phyloP scores from a whole-genome alignment of 1,140 invertebrate genomes.

The Macrotrachela quadricornifera region DNA sequence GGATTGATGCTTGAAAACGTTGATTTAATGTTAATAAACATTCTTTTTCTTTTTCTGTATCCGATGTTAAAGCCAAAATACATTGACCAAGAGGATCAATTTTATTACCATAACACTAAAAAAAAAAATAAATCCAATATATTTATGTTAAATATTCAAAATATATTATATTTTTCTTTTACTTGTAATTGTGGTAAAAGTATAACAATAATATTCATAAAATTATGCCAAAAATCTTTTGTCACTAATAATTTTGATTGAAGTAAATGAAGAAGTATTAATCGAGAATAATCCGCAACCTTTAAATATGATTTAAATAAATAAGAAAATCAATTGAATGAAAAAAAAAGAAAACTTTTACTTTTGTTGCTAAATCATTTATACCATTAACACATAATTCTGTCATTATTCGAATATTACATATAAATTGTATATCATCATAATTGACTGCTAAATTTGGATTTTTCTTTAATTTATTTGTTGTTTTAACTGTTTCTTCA shows the following conservation, averaged over 20 bases:
- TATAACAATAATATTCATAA: neutral
- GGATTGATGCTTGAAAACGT: neutral
- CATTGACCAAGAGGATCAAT: conserved; percentile 2
- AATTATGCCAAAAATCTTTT: neutral
- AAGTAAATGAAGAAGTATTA: conserved; percentile 2
- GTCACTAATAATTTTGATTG: conserved; percentile 2
- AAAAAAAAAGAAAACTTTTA: too few species aligned
- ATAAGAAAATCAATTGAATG: too few species aligned
- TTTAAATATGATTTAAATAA: too few species aligned
- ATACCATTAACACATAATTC: too few species aligned
- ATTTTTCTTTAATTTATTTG: too few species aligned
- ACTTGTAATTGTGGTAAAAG: conserved; percentile 1
- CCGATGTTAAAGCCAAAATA: conserved; percentile 1
- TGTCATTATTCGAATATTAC: too few species aligned
- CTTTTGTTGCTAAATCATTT: too few species aligned
- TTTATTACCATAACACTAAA: neutral
- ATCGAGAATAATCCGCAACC: neutral
- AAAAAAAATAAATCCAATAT: neutral
- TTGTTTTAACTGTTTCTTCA: too few species aligned
- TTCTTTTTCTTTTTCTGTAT: neutral
- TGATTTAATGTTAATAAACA: too few species aligned
- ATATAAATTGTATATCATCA: too few species aligned
- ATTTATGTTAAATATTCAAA: neutral
- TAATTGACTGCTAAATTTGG: too few species aligned
- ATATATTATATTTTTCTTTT: neutral